These are phyloP conservation scores for Noctua pronuba DNA, from an alignment of 2,888 invertebrate species.

Conservation along the genomic window DNA sequence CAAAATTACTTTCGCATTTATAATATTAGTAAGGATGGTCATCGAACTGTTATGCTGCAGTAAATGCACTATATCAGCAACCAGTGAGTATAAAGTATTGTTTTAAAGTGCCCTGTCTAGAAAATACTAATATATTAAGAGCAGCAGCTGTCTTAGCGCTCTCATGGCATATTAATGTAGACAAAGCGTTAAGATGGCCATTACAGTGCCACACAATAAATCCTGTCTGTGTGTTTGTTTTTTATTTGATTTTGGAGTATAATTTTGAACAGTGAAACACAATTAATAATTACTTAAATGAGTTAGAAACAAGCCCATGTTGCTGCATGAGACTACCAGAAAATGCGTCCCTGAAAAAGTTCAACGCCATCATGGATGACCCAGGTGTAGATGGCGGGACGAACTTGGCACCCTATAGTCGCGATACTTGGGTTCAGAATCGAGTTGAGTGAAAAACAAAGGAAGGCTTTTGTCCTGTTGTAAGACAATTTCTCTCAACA, in stretches of 20 bases:
- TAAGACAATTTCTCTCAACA: background rate
- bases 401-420: background rate
- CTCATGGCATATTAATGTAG: background rate
- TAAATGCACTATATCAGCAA: background rate
- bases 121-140: background rate
- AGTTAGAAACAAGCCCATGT: background rate
- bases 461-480: background rate
- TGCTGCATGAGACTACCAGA: background rate
- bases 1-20: too few species aligned
- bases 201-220: background rate
- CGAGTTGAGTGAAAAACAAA: background rate
- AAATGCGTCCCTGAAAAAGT: background rate
- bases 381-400: background rate
- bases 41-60: too few species aligned
- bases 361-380: background rate
- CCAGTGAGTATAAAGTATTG: too few species aligned
- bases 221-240: background rate
- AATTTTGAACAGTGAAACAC: background rate
- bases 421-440: background rate
- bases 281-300: background rate
- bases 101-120: background rate
- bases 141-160: background rate
- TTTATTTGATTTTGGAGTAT: background rate
- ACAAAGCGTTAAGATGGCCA: background rate
- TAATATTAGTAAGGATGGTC: too few species aligned